Conservation (phyloP, 2,888 invertebrate genomes). For the Campoplex capitator region DNA sequence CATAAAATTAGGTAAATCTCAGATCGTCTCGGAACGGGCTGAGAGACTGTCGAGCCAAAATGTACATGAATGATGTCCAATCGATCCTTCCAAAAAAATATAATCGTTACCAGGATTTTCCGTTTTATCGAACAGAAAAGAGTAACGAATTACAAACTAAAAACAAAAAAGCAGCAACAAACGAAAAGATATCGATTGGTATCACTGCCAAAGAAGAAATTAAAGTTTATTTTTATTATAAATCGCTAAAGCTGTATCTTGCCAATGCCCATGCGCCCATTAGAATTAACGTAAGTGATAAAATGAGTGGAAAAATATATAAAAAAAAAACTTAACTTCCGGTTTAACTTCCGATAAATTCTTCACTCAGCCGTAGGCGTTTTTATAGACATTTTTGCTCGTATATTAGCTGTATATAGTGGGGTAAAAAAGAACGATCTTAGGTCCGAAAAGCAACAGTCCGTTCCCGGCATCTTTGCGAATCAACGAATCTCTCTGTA, state of each 20-base stretch:
- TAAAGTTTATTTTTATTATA: constrained; percentile 70
- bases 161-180: constrained; percentile 37
- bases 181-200: constrained; percentile 72
- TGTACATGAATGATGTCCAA: constrained; percentile 67
- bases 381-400: constrained; percentile 76
- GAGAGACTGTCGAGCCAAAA: constrained; percentile 64
- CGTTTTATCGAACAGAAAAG: constrained; percentile 29
- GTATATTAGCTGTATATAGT: constrained; percentile 72
- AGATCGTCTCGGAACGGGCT: neutral
- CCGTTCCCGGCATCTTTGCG: constrained; percentile 42
- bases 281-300: constrained; percentile 24
- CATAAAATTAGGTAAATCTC: neutral
- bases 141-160: constrained; percentile 27
- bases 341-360: constrained; percentile 61
- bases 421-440: constrained; percentile 43
- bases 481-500: constrained; percentile 63
- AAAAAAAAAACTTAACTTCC: constrained; percentile 27
- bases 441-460: constrained; percentile 26
- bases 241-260: constrained; percentile 68
- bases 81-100: constrained; percentile 66
- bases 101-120: constrained; percentile 7
- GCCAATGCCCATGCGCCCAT: constrained; percentile 51
- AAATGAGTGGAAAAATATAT: neutral
- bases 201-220: constrained; percentile 80
- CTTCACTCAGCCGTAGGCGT: constrained; percentile 63